phyloP scores from a whole-genome alignment of 1,140 invertebrate genomes.

The Drosophila sturtevanti region DNA sequence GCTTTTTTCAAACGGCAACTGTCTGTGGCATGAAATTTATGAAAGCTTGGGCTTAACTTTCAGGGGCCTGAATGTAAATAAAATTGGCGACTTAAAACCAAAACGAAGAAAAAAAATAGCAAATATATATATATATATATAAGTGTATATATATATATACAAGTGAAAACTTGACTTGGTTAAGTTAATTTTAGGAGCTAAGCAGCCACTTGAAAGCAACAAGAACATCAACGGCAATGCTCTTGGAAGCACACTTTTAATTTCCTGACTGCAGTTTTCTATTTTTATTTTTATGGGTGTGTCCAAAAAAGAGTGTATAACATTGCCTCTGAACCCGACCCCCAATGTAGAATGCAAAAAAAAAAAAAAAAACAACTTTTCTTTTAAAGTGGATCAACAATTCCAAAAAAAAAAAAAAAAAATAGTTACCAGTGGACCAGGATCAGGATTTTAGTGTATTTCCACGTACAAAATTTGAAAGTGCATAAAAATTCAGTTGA shows the following conservation, averaged over 20 bases:
- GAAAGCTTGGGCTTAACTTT: conserved; percentile 57
- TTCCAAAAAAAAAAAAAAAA: too few species aligned
- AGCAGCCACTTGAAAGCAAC: conserved; percentile 42
- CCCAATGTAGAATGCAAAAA: neutral
- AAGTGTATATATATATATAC: conserved; percentile 4
- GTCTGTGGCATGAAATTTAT: conserved; percentile 60
- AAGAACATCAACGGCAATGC: conserved; percentile 25
- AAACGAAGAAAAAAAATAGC: conserved; percentile 23
- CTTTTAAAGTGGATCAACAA: too few species aligned
- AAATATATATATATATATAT: neutral
- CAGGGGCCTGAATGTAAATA: conserved; percentile 44
- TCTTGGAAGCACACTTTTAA: conserved; percentile 45
- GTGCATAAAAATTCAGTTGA: too few species aligned
- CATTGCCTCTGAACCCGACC: too few species aligned
- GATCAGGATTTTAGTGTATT: too few species aligned
- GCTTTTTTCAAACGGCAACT: neutral
- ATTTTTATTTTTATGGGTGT: conserved; percentile 11
- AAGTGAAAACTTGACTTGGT: conserved; percentile 41
- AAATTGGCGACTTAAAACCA: conserved; percentile 44
- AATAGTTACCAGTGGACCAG: too few species aligned
- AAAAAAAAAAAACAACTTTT: too few species aligned
- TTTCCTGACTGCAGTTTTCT: conserved; percentile 36
- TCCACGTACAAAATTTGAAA: too few species aligned
- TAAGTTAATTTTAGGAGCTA: conserved; percentile 55
- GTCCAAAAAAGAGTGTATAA: neutral